Evolutionary conservation across 2,113 vertebrate species (phyloP).

Genomic region (Micromys minutus): DNA sequence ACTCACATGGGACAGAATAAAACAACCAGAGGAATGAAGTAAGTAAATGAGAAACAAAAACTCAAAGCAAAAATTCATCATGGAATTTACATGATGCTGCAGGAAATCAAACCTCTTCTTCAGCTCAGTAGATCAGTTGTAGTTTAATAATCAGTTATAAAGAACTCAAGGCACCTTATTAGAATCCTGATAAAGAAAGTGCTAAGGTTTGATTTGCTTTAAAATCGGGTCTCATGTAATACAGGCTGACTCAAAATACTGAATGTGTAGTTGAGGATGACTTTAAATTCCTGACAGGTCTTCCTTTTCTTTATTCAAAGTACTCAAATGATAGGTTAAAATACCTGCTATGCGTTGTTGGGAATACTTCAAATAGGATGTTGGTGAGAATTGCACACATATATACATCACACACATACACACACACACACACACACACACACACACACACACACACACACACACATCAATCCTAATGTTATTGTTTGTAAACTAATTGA

Average conservation of each 20-base stretch:
- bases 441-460: background rate
- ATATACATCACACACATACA: background rate
- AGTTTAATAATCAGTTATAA: background rate
- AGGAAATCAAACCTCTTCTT: slow-evolving; percentile 27
- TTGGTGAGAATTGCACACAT: background rate
- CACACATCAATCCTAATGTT: background rate
- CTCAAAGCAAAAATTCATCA: background rate
- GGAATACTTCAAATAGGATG: background rate
- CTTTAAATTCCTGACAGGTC: background rate
- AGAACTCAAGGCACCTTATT: background rate
- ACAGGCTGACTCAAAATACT: background rate
- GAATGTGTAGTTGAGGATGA: background rate
- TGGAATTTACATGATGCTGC: background rate
- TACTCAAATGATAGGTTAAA: background rate
- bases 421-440: background rate
- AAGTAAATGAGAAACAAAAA: background rate
- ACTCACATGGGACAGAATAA: background rate
- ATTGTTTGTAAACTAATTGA: background rate
- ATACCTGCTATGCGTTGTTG: background rate
- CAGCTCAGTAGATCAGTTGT: background rate
- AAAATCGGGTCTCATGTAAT: background rate
- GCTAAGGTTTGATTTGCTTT: background rate
- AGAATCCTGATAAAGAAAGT: background rate
- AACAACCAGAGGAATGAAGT: background rate
- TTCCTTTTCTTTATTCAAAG: background rate